These are phyloP conservation scores for Caenorhabditis sp. DNA, from an alignment of 2,888 invertebrate genomes.

Conservation along the genomic window DNA sequence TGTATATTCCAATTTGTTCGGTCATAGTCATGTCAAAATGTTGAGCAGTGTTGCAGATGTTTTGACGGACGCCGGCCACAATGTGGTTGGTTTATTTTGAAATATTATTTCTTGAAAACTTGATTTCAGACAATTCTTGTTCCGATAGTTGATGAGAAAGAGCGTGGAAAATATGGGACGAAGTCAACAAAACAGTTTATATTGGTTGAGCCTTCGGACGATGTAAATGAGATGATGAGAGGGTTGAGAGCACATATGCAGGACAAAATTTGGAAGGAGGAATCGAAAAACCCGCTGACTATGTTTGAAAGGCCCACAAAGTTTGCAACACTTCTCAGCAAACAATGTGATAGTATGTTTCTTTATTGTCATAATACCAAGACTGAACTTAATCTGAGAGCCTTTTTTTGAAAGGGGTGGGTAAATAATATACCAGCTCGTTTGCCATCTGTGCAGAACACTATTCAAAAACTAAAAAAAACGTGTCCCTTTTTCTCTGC, in stretches of 20 bases:
- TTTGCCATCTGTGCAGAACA: no score
- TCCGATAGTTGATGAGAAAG: slow-evolving; percentile 17
- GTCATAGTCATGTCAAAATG: slow-evolving; percentile 41
- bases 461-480: no score
- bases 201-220: slow-evolving; percentile 11
- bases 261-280: slow-evolving; percentile 17
- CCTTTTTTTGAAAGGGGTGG: slow-evolving; percentile 20
- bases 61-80: slow-evolving; percentile 41
- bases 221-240: slow-evolving; percentile 12
- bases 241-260: slow-evolving; percentile 9
- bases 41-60: slow-evolving; percentile 37
- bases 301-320: slow-evolving; percentile 20
- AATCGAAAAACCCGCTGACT: slow-evolving; percentile 17
- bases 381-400: no score
- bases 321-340: slow-evolving; percentile 12
- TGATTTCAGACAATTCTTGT: slow-evolving; percentile 36
- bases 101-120: background rate
- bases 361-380: background rate
- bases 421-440: no score
- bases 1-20: slow-evolving; percentile 47
- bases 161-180: slow-evolving; percentile 6
- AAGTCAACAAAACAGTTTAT: slow-evolving; percentile 27
- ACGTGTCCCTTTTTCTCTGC: no score
- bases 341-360: slow-evolving; percentile 28
- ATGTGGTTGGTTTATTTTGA: slow-evolving; percentile 49